Conservation (phyloP, 1,140 invertebrate genomes). For the Bombus breviceps region DNA sequence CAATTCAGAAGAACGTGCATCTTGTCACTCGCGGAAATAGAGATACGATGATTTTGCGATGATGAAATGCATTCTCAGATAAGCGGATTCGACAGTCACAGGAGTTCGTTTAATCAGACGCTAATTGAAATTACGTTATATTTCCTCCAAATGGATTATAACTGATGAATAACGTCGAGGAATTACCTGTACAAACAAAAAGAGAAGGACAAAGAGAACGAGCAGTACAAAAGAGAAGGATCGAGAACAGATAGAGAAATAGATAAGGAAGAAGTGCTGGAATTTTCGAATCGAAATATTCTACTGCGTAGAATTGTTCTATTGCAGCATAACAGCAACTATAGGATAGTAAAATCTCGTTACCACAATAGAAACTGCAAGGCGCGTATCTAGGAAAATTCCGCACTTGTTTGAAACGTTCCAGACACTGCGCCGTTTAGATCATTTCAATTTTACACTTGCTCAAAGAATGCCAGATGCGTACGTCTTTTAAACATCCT, state of each 20-base stretch:
- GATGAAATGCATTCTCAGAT: no score
- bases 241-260: neutral
- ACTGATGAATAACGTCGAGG: neutral
- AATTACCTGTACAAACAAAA: neutral
- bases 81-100: no score
- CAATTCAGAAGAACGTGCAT: no score
- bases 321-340: neutral
- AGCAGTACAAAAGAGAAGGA: neutral
- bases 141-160: neutral
- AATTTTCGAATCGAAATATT: neutral
- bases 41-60: no score
- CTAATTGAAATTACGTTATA: no score
- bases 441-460: neutral
- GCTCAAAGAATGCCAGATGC: neutral
- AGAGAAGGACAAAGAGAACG: neutral
- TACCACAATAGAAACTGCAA: slow-evolving; percentile 2
- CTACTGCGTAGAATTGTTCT: neutral
- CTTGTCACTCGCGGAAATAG: no score
- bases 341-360: neutral
- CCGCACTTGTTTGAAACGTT: neutral
- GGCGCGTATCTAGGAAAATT: neutral
- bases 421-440: neutral
- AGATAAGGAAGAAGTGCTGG: neutral
- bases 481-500: neutral
- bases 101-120: no score